phyloP scores from a whole-genome alignment of 2,113 vertebrate genomes.

The Oenanthe oenanthe region DNA sequence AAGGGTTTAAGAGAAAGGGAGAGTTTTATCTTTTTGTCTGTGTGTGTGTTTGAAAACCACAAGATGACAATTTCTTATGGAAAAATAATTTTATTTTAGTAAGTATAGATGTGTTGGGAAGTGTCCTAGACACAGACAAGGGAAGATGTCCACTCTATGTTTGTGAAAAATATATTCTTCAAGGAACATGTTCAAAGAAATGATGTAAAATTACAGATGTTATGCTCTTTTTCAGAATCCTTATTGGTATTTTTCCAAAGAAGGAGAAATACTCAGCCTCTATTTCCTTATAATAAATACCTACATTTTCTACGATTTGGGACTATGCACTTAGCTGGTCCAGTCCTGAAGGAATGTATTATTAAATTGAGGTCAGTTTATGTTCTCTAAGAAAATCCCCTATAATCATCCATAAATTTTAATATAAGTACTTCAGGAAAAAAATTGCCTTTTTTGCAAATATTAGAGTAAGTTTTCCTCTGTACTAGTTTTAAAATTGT shows the following conservation, averaged over 20 bases:
- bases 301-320: not conserved
- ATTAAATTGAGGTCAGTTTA: not conserved
- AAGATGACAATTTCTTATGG: not conserved
- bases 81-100: not conserved
- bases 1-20: not conserved
- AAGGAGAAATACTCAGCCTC: not conserved
- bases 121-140: not conserved
- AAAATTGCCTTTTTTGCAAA: not conserved
- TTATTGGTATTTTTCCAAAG: not conserved
- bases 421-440: not conserved
- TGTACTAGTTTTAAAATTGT: not conserved
- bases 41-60: not conserved
- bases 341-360: not conserved
- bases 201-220: not conserved
- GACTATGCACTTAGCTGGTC: not conserved
- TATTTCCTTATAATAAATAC: not conserved
- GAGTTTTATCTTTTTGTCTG: not conserved
- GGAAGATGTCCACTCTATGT: fast-evolving
- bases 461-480: not conserved
- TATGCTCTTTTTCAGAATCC: not conserved
- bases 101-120: not conserved
- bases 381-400: fast-evolving
- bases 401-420: not conserved
- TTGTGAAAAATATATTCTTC: not conserved
- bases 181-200: not conserved